These are phyloP conservation scores for Neolamprologus longior DNA, from an alignment of 2,113 vertebrate species.

Conservation along the genomic window DNA sequence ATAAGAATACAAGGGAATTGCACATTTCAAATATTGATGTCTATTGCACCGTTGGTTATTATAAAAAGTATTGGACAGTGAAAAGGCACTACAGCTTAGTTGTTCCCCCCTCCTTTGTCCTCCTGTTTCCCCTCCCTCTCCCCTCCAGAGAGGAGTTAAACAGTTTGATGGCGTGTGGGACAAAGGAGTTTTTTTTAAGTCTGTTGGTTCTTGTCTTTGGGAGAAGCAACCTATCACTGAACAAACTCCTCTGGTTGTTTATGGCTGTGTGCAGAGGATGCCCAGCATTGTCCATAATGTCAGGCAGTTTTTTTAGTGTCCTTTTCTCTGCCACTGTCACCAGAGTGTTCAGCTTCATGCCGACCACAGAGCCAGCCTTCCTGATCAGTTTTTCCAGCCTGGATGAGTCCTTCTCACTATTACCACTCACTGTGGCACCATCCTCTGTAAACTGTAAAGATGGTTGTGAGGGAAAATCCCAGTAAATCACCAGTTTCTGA, in stretches of 20 bases:
- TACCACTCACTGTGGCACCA: neutral
- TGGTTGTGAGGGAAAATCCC: neutral
- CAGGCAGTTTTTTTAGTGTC: neutral
- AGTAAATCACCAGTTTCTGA: neutral
- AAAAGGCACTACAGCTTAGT: neutral
- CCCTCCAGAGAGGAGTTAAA: neutral
- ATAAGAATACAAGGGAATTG: neutral
- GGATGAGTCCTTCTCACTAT: neutral
- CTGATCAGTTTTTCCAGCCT: neutral
- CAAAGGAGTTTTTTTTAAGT: neutral
- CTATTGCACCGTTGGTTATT: neutral
- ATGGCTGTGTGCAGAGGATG: neutral
- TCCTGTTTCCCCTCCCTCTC: neutral
- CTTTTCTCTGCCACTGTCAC: neutral
- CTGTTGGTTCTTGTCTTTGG: neutral
- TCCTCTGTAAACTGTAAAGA: neutral
- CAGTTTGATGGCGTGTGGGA: neutral
- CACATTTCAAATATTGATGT: neutral
- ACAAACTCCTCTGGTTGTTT: neutral
- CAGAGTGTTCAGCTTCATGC: neutral
- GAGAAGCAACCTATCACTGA: neutral
- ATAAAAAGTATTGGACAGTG: neutral
- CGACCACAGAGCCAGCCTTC: neutral
- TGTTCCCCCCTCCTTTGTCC: neutral
- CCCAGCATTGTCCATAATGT: neutral